These are phyloP conservation scores for Halichondria panicea DNA, from an alignment of 37 sponge, comb jelly and placozoan genomes.

Conservation along the genomic window DNA sequence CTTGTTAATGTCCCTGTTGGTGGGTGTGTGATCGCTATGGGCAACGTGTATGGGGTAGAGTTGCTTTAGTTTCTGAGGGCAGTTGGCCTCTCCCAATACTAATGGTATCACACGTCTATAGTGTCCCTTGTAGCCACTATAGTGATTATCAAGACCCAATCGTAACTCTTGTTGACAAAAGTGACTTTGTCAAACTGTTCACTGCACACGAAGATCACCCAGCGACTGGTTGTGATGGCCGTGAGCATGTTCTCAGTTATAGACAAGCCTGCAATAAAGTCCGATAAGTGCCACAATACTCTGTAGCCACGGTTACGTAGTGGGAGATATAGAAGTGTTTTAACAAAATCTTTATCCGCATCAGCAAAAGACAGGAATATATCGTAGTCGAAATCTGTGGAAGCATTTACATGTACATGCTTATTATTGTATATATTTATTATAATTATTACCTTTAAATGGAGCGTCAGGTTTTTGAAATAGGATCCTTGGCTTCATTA, in stretches of 20 bases:
- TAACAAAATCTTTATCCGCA: constrained; percentile 21
- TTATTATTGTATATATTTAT: neutral
- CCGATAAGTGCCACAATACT: constrained; percentile 24
- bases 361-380: constrained; percentile 47
- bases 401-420: constrained; percentile 3
- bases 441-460: neutral
- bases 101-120: constrained; percentile 18
- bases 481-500: too few species aligned
- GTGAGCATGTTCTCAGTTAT: constrained; percentile 23
- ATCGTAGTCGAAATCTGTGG: constrained; percentile 29
- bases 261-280: constrained; percentile 33
- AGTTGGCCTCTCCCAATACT: constrained; percentile 4
- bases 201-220: constrained; percentile 8
- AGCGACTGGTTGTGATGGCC: constrained; percentile 8
- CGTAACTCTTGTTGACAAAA: constrained; percentile 36
- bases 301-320: constrained; percentile 3
- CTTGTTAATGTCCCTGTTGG: neutral
- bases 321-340: constrained; percentile 5
- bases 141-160: constrained; percentile 14
- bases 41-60: neutral
- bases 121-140: constrained; percentile 6
- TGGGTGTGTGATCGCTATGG: too few species aligned
- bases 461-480: too few species aligned
- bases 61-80: neutral
- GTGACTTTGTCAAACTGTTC: constrained; percentile 5